phyloP scores from a whole-genome alignment of 2,797 vertebrate species.

The Cheirogaleus major region DNA sequence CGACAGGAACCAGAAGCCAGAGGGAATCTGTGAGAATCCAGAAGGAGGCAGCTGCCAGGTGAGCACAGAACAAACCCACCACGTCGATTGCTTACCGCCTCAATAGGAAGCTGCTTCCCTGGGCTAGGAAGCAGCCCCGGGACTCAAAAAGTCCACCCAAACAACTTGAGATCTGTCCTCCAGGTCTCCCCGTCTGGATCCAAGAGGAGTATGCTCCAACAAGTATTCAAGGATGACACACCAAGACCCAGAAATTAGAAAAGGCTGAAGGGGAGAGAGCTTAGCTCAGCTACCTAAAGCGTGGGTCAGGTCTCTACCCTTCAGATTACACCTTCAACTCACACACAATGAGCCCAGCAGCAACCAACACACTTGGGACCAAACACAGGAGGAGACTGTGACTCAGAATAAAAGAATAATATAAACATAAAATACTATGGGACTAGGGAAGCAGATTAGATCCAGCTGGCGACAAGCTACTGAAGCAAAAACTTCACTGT shows the following conservation, averaged over 20 bases:
- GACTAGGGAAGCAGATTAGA: background rate
- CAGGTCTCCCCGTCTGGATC: background rate
- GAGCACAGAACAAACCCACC: conserved; percentile 59
- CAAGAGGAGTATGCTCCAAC: background rate
- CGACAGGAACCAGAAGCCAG: conserved; percentile 67
- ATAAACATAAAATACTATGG: background rate
- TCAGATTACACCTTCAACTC: background rate
- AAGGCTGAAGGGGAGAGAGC: background rate
- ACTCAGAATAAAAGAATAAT: conserved; percentile 32
- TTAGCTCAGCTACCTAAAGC: background rate
- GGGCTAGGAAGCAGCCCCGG: background rate
- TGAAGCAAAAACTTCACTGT: background rate
- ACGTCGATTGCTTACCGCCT: background rate
- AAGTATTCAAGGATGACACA: background rate
- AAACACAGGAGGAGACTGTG: background rate
- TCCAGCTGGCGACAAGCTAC: background rate
- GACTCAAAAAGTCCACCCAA: background rate
- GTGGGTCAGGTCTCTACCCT: background rate
- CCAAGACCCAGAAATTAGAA: background rate
- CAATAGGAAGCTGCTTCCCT: conserved; percentile 51
- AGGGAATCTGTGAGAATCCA: background rate
- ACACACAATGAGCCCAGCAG: background rate
- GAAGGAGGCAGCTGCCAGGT: conserved; percentile 59
- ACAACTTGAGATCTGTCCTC: background rate
- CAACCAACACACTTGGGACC: background rate